phyloP scores from a whole-genome alignment of 2,797 vertebrate species.

The Graptemys geographica region DNA sequence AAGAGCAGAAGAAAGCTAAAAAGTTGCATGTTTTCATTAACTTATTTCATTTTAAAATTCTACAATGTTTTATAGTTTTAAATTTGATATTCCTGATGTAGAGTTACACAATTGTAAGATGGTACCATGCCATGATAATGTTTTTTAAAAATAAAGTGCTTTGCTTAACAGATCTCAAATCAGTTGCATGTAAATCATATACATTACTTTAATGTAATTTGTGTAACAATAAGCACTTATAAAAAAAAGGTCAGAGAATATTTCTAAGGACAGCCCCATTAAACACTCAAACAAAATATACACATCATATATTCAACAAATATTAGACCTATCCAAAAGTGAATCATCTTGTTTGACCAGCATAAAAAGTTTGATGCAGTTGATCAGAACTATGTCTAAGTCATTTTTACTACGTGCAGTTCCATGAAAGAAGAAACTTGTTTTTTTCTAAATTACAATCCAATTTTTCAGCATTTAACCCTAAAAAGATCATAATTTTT shows the following conservation, averaged over 20 bases:
- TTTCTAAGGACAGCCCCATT: neutral
- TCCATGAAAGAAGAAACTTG: neutral
- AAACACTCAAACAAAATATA: neutral
- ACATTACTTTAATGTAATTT: neutral
- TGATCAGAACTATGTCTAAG: neutral
- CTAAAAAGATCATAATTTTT: neutral
- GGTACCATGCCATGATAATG: neutral
- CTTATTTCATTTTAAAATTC: neutral
- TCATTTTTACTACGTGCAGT: neutral
- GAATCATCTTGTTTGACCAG: neutral
- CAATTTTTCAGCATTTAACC: neutral
- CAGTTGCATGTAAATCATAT: neutral
- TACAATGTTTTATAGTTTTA: neutral
- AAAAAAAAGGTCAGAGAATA: neutral
- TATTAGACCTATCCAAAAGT: neutral
- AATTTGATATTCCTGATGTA: neutral
- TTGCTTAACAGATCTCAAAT: neutral
- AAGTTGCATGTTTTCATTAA: neutral
- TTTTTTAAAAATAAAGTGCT: neutral
- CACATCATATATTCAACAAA: neutral
- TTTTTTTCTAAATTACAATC: conserved; percentile 18
- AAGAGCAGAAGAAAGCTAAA: conserved; percentile 23
- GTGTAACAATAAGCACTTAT: neutral
- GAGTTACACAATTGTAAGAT: neutral
- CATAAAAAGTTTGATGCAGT: neutral